phyloP scores from a whole-genome alignment of 2,888 invertebrate genomes.

The Pristionchus maxplancki region DNA sequence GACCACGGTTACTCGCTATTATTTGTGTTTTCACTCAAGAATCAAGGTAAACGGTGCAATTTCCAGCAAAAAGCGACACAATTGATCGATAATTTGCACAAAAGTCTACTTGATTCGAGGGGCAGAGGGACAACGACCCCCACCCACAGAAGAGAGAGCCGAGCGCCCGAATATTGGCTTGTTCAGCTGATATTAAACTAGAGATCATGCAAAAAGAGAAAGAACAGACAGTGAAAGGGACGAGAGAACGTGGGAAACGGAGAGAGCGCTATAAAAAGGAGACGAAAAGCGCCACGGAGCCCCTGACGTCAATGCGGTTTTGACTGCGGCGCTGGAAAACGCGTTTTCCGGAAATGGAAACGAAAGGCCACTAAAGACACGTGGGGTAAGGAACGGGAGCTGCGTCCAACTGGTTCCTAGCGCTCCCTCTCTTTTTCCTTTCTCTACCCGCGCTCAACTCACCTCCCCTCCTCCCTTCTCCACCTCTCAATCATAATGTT shows the following conservation, averaged over 20 bases:
- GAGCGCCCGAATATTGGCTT: constrained; percentile 26
- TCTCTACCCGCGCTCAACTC: background rate
- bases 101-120: background rate
- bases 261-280: background rate
- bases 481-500: constrained; percentile 40
- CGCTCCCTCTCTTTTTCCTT: background rate
- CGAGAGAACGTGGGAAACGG: background rate
- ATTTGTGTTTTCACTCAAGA: background rate
- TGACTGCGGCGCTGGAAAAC: background rate
- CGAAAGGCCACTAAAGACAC: background rate
- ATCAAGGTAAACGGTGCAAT: background rate
- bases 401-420: constrained; percentile 20
- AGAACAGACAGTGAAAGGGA: background rate
- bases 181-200: constrained; percentile 21
- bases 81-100: constrained; percentile 3
- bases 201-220: background rate
- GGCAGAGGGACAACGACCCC: background rate
- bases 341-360: background rate
- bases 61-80: background rate
- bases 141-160: constrained; percentile 13
- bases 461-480: background rate
- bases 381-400: constrained; percentile 20
- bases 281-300: background rate
- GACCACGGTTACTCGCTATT: background rate
- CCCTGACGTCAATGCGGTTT: constrained; percentile 11